A percentile compares a stretch with the other conserved stretches of the same genome.
Evolutionary conservation across 2,113 vertebrate genomes (phyloP).

Genomic region (Rallus limicola): DNA sequence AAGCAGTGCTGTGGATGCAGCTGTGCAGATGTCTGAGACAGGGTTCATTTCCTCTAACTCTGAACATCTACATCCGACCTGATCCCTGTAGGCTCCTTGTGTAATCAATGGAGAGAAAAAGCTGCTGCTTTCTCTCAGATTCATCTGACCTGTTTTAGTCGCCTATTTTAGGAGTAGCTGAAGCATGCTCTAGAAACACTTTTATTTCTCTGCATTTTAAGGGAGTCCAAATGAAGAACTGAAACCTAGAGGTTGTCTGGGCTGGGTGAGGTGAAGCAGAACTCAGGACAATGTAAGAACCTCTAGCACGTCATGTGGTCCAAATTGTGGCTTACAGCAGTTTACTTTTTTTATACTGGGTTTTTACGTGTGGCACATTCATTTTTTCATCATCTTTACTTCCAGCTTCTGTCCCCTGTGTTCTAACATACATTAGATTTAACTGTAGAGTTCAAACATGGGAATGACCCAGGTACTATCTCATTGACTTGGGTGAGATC

Average conservation of each 20-base stretch:
- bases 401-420: background rate
- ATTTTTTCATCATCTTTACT: background rate
- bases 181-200: background rate
- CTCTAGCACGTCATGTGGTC: background rate
- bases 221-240: background rate
- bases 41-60: background rate
- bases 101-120: slow-evolving; percentile 48
- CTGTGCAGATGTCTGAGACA: background rate
- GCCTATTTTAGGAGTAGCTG: background rate
- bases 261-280: background rate
- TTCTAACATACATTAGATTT: background rate
- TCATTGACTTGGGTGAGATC: background rate
- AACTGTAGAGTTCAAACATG: background rate
- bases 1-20: background rate
- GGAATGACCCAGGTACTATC: background rate
- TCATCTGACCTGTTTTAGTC: slow-evolving; percentile 43
- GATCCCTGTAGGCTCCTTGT: background rate
- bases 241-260: background rate
- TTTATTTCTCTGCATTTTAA: background rate
- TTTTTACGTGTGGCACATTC: background rate
- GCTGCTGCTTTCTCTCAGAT: background rate
- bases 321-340: background rate
- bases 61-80: background rate
- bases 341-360: background rate
- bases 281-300: background rate